Evolutionary conservation across 2,113 vertebrate species (phyloP).

Genomic region (Leptobrachium leishanense): DNA sequence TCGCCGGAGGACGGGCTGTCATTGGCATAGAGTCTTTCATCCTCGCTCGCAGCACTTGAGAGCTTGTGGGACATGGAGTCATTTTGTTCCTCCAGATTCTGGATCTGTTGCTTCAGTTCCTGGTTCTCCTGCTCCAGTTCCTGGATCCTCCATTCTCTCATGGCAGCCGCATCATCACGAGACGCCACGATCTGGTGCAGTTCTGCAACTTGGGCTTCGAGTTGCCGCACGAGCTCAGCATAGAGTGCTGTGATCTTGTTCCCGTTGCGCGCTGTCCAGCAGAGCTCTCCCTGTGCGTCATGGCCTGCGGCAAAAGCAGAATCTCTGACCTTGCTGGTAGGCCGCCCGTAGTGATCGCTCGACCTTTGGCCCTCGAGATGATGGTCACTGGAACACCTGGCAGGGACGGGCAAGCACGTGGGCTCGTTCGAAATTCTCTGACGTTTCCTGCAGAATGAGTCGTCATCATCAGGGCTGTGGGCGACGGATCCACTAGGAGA

Average conservation of each 20-base stretch:
- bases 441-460: constrained; percentile 17
- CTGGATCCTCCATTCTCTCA: constrained; percentile 40
- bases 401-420: not conserved
- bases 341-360: not conserved
- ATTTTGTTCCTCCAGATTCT: constrained; percentile 54
- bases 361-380: not conserved
- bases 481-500: not conserved
- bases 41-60: not conserved
- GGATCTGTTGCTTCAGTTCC: constrained; percentile 44
- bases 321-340: not conserved
- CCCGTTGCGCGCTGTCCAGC: not conserved
- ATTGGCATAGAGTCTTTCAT: not conserved
- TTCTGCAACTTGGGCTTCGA: constrained; percentile 50
- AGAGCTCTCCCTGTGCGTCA: not conserved
- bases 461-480: constrained; percentile 14
- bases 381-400: not conserved
- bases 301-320: not conserved
- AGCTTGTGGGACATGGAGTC: constrained; percentile 45
- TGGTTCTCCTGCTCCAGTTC: constrained; percentile 51
- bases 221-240: constrained; percentile 49
- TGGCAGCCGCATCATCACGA: constrained; percentile 15
- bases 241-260: constrained; percentile 47
- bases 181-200: constrained; percentile 39
- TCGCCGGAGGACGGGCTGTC: constrained; percentile 38
- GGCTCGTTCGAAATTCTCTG: constrained; percentile 14